Evolutionary conservation across 2,113 vertebrate species (phyloP).

Genomic region (Dicaeum eximium): DNA sequence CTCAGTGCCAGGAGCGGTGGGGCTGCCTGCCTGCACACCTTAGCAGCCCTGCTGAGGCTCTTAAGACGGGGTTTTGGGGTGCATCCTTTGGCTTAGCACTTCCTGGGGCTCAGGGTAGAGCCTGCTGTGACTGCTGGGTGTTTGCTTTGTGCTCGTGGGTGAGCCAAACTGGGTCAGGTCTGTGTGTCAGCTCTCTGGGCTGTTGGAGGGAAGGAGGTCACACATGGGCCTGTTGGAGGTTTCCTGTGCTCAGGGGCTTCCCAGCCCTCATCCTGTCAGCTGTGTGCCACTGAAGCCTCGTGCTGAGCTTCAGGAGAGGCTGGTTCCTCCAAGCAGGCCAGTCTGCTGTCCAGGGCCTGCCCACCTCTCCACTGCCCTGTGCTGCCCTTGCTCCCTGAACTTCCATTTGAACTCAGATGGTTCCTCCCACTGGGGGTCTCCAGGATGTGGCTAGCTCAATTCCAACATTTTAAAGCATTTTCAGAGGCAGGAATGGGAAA

Average conservation of each 20-base stretch:
- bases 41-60: background rate
- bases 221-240: background rate
- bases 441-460: background rate
- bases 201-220: background rate
- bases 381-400: background rate
- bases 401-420: background rate
- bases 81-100: background rate
- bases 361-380: background rate
- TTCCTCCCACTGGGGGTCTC: background rate
- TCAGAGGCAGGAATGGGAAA: background rate
- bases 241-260: background rate
- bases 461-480: background rate
- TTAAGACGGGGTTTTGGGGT: background rate
- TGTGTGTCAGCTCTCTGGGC: background rate
- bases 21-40: background rate
- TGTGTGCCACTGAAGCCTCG: accelerated
- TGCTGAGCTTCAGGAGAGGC: background rate
- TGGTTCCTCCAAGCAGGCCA: background rate
- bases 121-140: accelerated
- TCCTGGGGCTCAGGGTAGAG: background rate
- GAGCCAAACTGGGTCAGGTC: background rate
- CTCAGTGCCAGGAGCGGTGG: background rate
- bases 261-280: background rate
- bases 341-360: background rate
- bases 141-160: background rate